phyloP scores from a whole-genome alignment of 64 coral and sea anemone genomes.

The Anthopleura sola region DNA sequence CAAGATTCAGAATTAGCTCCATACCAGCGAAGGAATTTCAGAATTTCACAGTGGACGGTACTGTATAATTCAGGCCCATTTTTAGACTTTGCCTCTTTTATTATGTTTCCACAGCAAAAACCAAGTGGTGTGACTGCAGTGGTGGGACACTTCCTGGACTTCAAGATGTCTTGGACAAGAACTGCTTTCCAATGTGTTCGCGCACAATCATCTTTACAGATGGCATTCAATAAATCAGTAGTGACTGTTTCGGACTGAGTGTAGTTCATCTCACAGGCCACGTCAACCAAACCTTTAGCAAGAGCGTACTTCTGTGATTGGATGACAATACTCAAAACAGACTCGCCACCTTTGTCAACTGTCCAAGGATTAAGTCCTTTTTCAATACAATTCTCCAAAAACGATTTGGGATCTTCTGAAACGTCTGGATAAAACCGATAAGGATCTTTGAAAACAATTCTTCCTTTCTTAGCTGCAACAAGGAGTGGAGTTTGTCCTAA shows the following conservation, averaged over 20 bases:
- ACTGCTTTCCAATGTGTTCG: neutral
- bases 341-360: no score
- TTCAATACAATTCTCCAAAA: no score
- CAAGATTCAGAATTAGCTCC: neutral
- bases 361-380: no score
- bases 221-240: neutral
- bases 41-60: neutral
- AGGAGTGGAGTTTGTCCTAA: neutral
- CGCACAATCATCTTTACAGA: neutral
- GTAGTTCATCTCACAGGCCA: no score
- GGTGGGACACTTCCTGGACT: no score
- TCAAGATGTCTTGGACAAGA: neutral
- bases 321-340: no score
- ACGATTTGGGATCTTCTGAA: no score
- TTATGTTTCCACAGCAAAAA: neutral
- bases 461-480: neutral
- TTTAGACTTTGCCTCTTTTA: neutral
- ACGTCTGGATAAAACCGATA: neutral
- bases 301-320: no score
- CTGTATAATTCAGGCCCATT: no score
- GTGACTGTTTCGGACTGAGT: neutral
- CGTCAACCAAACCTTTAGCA: no score
- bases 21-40: neutral
- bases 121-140: no score
- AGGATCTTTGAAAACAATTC: neutral